Base-by-base conservation (phyloP, 2,888 invertebrate genomes). In the Noctuana brunneofusca region DNA sequence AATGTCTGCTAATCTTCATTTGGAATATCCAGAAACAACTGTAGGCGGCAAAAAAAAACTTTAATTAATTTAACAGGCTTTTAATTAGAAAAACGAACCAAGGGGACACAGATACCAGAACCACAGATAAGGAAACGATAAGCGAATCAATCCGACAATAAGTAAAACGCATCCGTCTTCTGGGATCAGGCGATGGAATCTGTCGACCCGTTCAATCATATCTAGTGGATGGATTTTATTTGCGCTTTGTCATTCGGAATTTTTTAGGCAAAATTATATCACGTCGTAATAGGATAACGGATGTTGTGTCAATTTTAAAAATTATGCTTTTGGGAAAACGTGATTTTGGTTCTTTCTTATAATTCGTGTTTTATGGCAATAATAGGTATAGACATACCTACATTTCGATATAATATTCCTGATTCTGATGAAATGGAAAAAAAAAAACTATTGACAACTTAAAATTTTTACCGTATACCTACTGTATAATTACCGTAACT, bases 81-180 rank as follows among this genome's bases (percentile, higher is more conserved):
- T 38, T 38, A 38, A 38, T 3, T 38, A 38, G n/a, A 5, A 35
- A 35, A 3, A n/a, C 35, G 35, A 35, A 35, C 35, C 35, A n/a
- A 35, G 1, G 2, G 11, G 32, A 11, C 3, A n/a, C n/a, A n/a
- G 27, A 27, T 38, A 49, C 8, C 38, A 38, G 20, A 8, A 18
- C 49, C 54, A 35, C 38, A 16, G 55, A 62, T 62, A 62, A 55
- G 55, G 54, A 55, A 55, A 56, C 18, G 49, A 49, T 49, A 58
- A 50, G 50, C 55, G 49, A 56, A 38, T 50, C 62, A 63, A 63
- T 63, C 62, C 30, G 41, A 56, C 49, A 63, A 35, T 63, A 63
- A 63, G 62, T 50, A 46, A 56, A 62, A 50, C 63, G 50, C 63
- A 63, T 63, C 63, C 43, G 63, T 63, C 56, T 56, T 56, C 30